These are phyloP conservation scores for Progne subis DNA, from an alignment of 2,113 vertebrate species.

Conservation along the genomic window DNA sequence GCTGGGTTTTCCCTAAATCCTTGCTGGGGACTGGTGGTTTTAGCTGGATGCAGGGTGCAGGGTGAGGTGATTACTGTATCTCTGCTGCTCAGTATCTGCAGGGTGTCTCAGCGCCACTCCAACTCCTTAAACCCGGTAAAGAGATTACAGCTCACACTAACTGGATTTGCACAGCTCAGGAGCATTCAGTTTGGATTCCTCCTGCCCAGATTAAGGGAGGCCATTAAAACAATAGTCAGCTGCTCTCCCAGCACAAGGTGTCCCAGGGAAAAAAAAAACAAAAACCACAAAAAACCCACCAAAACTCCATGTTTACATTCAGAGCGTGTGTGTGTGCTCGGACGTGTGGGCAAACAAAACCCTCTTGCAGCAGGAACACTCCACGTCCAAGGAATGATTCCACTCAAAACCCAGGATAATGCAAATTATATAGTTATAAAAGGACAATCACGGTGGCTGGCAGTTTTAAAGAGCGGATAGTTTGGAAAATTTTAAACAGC, in stretches of 20 bases:
- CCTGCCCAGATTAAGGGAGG: slow-evolving; percentile 87
- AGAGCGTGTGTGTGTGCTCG: neutral
- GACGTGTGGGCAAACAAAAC: neutral
- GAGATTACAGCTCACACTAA: slow-evolving; percentile 99
- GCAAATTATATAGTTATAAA: slow-evolving; percentile 48
- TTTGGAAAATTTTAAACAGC: slow-evolving; percentile 63
- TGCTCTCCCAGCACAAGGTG: slow-evolving; percentile 66
- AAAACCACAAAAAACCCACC: neutral
- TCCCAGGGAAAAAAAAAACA: neutral
- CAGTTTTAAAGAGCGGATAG: slow-evolving; percentile 11
- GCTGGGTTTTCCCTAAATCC: neutral
- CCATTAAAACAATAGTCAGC: slow-evolving; percentile 79
- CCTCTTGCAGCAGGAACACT: neutral
- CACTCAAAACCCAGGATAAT: slow-evolving; percentile 13
- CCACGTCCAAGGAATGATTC: neutral
- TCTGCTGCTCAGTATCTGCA: slow-evolving; percentile 79
- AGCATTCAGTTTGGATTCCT: slow-evolving; percentile 88
- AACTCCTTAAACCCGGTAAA: slow-evolving; percentile 94
- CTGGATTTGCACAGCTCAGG: slow-evolving; percentile 98
- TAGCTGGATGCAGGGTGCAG: slow-evolving; percentile 32
- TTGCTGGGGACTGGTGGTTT: slow-evolving; percentile 26
- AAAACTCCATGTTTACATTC: neutral
- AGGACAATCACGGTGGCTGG: slow-evolving; percentile 23
- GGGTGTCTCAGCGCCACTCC: slow-evolving; percentile 84
- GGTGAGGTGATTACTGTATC: slow-evolving; percentile 81